A percentile compares a stretch with the other conserved stretches of the same genome.
Evolutionary conservation across 2,797 vertebrate genomes (phyloP).

Genomic region (Parauchenoglanis punctatus): DNA sequence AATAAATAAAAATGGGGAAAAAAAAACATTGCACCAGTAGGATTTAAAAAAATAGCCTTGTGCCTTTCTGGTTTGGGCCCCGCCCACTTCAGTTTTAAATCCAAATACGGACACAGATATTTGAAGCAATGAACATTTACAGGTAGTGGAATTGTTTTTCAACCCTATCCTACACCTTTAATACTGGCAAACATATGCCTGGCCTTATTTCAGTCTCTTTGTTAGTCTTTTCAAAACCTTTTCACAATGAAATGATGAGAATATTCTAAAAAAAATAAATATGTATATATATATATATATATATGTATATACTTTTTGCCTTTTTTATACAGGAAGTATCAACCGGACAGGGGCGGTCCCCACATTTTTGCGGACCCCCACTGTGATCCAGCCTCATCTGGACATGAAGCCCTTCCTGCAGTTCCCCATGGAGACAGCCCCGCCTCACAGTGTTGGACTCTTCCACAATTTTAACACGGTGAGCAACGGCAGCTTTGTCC

Average conservation of each 20-base stretch:
- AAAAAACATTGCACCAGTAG: neutral
- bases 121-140: neutral
- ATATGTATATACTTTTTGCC: neutral
- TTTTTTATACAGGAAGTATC: constrained; percentile 80
- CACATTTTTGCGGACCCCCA: constrained; percentile 84
- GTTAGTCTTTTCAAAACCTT: neutral
- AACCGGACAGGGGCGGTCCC: constrained; percentile 85
- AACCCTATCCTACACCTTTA: neutral
- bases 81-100: neutral
- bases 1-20: neutral
- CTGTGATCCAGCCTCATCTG: constrained; percentile 84
- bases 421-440: constrained; percentile 85
- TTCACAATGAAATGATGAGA: neutral
- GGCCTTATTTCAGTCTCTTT: neutral
- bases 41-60: neutral
- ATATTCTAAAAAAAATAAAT: neutral
- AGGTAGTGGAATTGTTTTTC: neutral
- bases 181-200: neutral
- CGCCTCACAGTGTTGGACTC: constrained; percentile 81
- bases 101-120: neutral
- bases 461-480: constrained; percentile 90
- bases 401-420: constrained; percentile 90
- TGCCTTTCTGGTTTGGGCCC: neutral
- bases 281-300: too few species aligned
- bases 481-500: constrained; percentile 51